Evolutionary conservation across 2,113 vertebrate species (phyloP).

Genomic region (Corvus hawaiiensis): DNA sequence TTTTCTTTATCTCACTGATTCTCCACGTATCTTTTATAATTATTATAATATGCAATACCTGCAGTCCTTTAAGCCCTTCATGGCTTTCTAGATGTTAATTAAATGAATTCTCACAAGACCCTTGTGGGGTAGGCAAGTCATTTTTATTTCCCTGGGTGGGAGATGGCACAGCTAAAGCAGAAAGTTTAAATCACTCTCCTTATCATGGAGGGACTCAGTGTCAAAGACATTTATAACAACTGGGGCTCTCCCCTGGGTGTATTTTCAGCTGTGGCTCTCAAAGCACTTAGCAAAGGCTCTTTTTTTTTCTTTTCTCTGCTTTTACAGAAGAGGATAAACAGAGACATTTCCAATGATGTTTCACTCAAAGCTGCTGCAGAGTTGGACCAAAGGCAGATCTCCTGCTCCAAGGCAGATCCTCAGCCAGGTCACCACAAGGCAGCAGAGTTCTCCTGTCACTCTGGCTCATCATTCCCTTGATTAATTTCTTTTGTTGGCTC

Average conservation of each 20-base stretch:
- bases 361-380: neutral
- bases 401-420: neutral
- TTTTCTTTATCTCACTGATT: conserved; percentile 27
- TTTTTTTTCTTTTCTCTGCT: neutral
- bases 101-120: conserved; percentile 38
- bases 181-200: conserved; percentile 28
- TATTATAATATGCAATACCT: neutral
- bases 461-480: neutral
- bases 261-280: neutral
- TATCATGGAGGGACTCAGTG: neutral
- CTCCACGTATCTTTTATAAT: neutral
- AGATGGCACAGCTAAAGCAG: neutral
- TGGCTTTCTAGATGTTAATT: conserved; percentile 22
- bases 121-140: neutral
- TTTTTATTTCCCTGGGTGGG: conserved; percentile 19
- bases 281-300: neutral
- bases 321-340: neutral
- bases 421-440: neutral
- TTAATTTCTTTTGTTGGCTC: neutral
- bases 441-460: neutral
- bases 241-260: neutral
- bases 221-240: conserved; percentile 24
- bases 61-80: conserved; percentile 2
- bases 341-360: neutral
- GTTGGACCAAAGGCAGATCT: neutral